Evolutionary conservation across 1,140 invertebrate species (phyloP).

Genomic region (Luehdorfia chinensis): DNA sequence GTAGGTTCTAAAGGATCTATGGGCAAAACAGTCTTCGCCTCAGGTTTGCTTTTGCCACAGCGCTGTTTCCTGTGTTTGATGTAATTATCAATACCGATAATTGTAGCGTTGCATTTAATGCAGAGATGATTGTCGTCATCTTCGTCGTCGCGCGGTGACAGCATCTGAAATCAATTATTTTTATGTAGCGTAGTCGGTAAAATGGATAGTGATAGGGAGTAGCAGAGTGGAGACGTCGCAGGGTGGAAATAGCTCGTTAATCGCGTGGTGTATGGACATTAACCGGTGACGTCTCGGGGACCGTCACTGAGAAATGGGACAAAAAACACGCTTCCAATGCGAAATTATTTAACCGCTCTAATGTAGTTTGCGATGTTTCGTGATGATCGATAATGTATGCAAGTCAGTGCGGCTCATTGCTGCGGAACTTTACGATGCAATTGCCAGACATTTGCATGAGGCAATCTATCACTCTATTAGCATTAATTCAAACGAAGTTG

Average conservation of each 20-base stretch:
- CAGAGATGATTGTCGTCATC: conserved; percentile 91
- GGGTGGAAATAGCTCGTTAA: conserved; percentile 39
- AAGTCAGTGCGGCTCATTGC: conserved; percentile 44
- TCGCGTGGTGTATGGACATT: conserved; percentile 53
- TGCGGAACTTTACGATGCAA: conserved; percentile 42
- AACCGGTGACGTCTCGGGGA: conserved; percentile 44
- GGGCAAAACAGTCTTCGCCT: conserved; percentile 47
- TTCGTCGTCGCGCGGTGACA: conserved; percentile 76
- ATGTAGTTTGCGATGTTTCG: conserved; percentile 35
- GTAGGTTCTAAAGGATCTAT: conserved; percentile 61
- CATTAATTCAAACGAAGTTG: conserved; percentile 33
- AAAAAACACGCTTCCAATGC: conserved; percentile 46
- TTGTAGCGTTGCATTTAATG: conserved; percentile 89
- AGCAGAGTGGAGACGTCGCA: conserved; percentile 31
- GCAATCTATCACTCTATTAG: conserved; percentile 48
- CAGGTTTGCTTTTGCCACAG: conserved; percentile 72
- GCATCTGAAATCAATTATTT: conserved; percentile 50
- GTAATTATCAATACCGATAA: conserved; percentile 89
- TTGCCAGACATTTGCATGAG: conserved; percentile 46
- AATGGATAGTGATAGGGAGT: conserved; percentile 31
- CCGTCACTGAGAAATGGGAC: conserved; percentile 40
- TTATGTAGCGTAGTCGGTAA: conserved; percentile 23
- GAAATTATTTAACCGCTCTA: conserved; percentile 44
- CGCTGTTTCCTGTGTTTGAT: conserved; percentile 86
- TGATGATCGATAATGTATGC: conserved; percentile 58